Evolutionary conservation across 2,797 vertebrate species (phyloP), one percentile per base, ranked within the genome.

Genomic region (Spea hammondii): DNA sequence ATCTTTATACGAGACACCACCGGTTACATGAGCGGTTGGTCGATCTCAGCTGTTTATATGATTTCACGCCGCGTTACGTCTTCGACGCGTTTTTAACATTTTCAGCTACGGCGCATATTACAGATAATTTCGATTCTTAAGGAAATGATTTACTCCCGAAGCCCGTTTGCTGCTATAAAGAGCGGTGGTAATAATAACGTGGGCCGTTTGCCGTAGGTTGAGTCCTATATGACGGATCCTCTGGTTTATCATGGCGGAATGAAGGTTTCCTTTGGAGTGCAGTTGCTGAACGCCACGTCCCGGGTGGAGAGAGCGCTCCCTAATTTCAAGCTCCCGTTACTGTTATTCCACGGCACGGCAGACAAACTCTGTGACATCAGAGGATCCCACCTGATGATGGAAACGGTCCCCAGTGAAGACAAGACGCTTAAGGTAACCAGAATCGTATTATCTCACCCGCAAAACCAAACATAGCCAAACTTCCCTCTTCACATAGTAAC

Each of bases 291-390:
- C 0, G 95, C 96, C 0, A 85, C 92, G 0, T 86, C 91, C 0
- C 92, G 92, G 69, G 95, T 99, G 0, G 93, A 97, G 86, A 92
- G 89, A 68, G 93, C 92, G 32, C 87, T 99, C 78, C 92, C 95
- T 5, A 91, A 90, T 87, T 91, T 99, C 86, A 89, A 86, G 32
- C 89, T 97, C 90, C 97, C 97, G 48, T 92, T 99, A 87, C 84
- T 96, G 83, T 90, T 98, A 88, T 92, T 99, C 51, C 98, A 99
- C 0, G 97, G 98, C 2, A 94, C 94, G 0, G 89, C 87, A 0
- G 98, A 99, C 90, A 96, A 94, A 85, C 93, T 99, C 65, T 98
- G 96, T 0, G 94, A 98, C 82, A 94, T 98, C 90, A 88, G 83
- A 78, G 98, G 98, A n/a, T 95, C 98, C 32, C 91, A 91, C 53